phyloP scores from a whole-genome alignment of 1,140 invertebrate species.

The Cydia amplana region DNA sequence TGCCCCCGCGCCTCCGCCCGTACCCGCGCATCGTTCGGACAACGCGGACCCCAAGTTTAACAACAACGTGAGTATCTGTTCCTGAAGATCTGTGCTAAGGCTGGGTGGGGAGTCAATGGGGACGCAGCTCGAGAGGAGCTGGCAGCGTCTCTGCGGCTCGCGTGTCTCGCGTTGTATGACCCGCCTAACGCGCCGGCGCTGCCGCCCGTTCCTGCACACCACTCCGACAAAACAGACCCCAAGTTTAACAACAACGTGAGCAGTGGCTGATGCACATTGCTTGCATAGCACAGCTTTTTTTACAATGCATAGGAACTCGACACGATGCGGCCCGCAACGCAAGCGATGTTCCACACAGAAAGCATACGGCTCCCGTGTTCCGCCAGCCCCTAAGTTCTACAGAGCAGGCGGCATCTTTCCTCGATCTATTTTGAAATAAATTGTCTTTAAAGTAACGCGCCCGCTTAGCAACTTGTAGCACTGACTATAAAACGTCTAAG shows the following conservation, averaged over 20 bases:
- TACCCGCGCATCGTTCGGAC: conserved; percentile 44
- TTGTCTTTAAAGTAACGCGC: too few relatives aligned
- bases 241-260: conserved; percentile 65
- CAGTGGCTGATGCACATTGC: neutral
- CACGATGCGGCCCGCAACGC: too few relatives aligned
- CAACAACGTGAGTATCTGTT: conserved; percentile 51
- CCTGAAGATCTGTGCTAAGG: conserved; percentile 81
- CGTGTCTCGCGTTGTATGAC: conserved; percentile 45
- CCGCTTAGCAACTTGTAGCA: too few relatives aligned
- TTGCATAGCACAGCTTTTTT: too few relatives aligned
- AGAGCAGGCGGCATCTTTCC: too few relatives aligned
- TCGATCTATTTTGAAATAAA: too few relatives aligned
- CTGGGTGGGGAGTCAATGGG: conserved; percentile 85
- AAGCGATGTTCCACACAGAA: too few relatives aligned
- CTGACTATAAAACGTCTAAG: neutral
- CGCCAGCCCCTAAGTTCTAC: too few relatives aligned
- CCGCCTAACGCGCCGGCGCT: too few relatives aligned
- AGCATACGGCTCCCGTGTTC: too few relatives aligned
- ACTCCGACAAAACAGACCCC: conserved; percentile 54
- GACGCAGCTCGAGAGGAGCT: conserved; percentile 64
- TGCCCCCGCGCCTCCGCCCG: conserved; percentile 55
- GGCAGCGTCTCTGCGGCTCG: conserved; percentile 46
- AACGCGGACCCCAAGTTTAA: conserved; percentile 60
- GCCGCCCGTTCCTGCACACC: conserved; percentile 42
- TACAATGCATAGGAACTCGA: too few relatives aligned